Conservation (phyloP, 2,113 vertebrate genomes). For the Myotis davidii region DNA sequence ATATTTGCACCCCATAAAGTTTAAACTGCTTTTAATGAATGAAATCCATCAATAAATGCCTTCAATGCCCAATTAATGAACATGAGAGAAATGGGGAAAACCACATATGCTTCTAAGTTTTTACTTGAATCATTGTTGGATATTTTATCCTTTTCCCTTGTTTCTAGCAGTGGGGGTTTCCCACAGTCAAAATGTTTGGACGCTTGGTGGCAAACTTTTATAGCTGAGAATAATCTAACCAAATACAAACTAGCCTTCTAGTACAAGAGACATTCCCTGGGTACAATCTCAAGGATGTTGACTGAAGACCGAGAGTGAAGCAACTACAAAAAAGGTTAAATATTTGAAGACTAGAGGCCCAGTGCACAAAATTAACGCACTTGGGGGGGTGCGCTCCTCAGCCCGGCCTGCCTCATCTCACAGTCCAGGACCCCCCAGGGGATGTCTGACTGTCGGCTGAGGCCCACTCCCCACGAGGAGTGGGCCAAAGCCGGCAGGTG, state of each 20-base stretch:
- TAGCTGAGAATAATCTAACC: neutral
- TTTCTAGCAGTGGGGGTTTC: neutral
- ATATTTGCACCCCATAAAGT: neutral
- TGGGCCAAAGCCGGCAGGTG: too few relatives aligned
- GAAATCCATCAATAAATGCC: neutral
- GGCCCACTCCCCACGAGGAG: too few relatives aligned
- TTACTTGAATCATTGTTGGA: neutral
- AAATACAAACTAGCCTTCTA: neutral
- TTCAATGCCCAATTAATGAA: neutral
- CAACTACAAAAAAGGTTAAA: conserved; percentile 44
- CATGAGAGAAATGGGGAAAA: neutral
- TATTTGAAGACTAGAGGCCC: neutral
- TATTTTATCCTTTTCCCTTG: neutral
- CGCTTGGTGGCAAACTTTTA: neutral
- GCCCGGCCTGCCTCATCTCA: too few relatives aligned
- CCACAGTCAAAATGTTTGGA: neutral
- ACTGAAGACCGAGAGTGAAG: neutral
- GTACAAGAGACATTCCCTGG: neutral
- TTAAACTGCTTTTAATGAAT: conserved; percentile 5
- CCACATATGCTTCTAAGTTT: neutral
- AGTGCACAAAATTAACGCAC: too few relatives aligned
- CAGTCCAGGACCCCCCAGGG: too few relatives aligned
- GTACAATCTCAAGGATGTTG: conserved; percentile 2
- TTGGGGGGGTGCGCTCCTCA: too few relatives aligned
- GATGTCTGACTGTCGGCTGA: too few relatives aligned